Evolutionary conservation across 2,113 vertebrate species (phyloP), one percentile per base, ranked within the genome.

Genomic region (Peromyscus leucopus): DNA sequence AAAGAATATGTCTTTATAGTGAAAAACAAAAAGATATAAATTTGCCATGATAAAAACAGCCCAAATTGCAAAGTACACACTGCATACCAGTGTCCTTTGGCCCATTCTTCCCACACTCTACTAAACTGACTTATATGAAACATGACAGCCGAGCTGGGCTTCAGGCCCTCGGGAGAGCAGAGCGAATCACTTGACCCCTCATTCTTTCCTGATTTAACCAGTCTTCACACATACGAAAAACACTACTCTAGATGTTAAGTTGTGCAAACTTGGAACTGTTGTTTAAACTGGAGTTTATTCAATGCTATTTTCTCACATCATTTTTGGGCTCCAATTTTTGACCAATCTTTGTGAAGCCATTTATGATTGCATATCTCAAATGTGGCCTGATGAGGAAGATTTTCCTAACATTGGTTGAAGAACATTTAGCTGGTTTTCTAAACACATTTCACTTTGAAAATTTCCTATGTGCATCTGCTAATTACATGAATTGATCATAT

Each of bases 361-460:
- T 65, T 82, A 2, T 90, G 16, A 51, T 28, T 92, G 31, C 76
- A 0, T n/a, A 9, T 88, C 17, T 96, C 7, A 17, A 63, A 16
- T 17, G 31, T 82, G 59, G 36, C 24, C 21, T 6, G 9, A 13
- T 33, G 31, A 78, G 10, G 39, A 69, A 89, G 46, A 61, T 61
- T 55, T 94, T 46, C 85, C 0, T 72, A 19, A 76, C 2, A 57
- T 57, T 63, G 51, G 1, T 48, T 90, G 24, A 71, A 36, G n/a
- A 93, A 61, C 11, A 76, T 57, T 83, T 55, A 85, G 11, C n/a
- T 46, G 13, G 69, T 80, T 57, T 94, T 75, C 67, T 90, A 72
- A 65, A 33, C 80, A 55, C 12, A 61, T 26, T 83, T 80, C n/a
- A 65, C 51, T 63, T 24, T 88, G 76, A 61, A 86, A 86, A 12